Evolutionary conservation across 2,888 invertebrate genomes (phyloP).

Genomic region (Conomelus anceps): DNA sequence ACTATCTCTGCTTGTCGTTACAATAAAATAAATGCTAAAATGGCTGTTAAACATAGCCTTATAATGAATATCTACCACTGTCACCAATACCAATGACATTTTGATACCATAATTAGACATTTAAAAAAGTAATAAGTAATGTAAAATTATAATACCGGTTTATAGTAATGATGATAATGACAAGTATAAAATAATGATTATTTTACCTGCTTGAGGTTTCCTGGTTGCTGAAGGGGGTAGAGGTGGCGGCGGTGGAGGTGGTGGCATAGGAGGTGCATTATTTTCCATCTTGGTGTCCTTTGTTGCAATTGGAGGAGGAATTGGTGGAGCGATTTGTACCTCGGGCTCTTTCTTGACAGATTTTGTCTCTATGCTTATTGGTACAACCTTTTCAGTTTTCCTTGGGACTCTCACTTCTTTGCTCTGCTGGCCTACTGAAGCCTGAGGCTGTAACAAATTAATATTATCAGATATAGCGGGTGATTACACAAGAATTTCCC

Average conservation of each 20-base stretch:
- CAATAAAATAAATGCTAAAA: no score
- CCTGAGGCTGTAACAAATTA: not conserved
- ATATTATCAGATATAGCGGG: no score
- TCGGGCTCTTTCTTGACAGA: not conserved
- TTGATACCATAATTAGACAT: no score
- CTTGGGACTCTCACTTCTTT: not conserved
- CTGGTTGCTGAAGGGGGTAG: not conserved
- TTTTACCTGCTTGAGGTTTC: slow-evolving; percentile 15
- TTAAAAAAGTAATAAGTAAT: no score
- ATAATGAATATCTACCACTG: no score
- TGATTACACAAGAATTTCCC: no score
- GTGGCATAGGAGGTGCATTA: slow-evolving; percentile 25
- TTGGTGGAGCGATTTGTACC: not conserved
- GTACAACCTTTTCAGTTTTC: not conserved
- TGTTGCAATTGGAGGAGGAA: not conserved
- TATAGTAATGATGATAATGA: not conserved
- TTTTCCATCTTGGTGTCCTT: slow-evolving; percentile 2
- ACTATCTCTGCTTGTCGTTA: no score
- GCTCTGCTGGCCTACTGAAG: not conserved
- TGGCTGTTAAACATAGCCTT: no score
- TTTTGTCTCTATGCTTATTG: not conserved
- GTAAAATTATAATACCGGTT: no score
- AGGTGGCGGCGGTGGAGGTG: slow-evolving; percentile 21
- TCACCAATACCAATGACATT: no score
- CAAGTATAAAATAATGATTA: not conserved